Conservation (phyloP, 1,140 invertebrate genomes). For the Rhopalosiphum maidis region DNA sequence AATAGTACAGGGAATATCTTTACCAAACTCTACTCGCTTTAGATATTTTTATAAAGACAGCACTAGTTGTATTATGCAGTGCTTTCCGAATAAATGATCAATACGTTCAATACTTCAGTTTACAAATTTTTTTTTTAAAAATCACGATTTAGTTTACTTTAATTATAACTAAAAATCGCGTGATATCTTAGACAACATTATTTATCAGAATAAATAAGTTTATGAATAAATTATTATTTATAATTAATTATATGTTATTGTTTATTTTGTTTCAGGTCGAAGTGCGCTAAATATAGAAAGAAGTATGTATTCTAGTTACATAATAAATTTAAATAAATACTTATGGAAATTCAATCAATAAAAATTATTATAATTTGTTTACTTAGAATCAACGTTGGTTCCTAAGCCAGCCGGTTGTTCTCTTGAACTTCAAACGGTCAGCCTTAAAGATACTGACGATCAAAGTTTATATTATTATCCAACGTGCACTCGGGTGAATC, state of each 20-base stretch:
- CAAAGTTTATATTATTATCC: conserved; percentile 69
- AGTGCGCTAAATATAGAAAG: background rate
- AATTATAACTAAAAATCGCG: no score
- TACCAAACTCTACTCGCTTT: no score
- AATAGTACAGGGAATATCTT: no score
- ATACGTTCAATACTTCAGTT: no score
- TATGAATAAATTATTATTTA: background rate
- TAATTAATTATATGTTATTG: background rate
- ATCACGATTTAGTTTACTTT: no score
- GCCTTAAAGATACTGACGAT: conserved; percentile 65
- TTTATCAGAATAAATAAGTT: background rate
- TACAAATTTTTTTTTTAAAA: no score
- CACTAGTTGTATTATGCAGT: no score
- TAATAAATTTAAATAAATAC: background rate
- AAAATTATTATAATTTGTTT: conserved; percentile 10
- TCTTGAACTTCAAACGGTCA: conserved; percentile 69
- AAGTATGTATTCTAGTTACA: background rate
- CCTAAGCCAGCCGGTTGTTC: conserved; percentile 68
- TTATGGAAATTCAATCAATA: background rate
- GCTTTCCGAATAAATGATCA: no score
- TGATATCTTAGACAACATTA: background rate
- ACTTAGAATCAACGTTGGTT: conserved; percentile 56
- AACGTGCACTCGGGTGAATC: conserved; percentile 71
- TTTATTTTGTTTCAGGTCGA: conserved; percentile 26
- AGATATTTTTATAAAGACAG: no score